Evolutionary conservation across 2,888 invertebrate species (phyloP), one percentile per base, ranked within the genome.

Genomic region (Tortricodes alternella): DNA sequence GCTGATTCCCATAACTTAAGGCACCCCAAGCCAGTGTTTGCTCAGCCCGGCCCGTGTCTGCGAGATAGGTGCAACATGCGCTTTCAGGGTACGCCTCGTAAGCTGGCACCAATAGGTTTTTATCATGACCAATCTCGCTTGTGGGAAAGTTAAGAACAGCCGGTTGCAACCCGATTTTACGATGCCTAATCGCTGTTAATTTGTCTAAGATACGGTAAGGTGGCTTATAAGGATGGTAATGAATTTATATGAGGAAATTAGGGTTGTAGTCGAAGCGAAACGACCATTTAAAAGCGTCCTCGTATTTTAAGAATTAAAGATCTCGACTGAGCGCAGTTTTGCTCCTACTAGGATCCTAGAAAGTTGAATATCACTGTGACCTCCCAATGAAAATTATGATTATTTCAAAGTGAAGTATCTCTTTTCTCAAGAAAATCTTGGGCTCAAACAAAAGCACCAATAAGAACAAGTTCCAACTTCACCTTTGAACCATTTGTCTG

Each of bases 31-130:
- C 58, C 66, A 73, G 76, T 87, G 82, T 89, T 89, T 88, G 87
- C 81, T 82, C 79, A 86, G 87, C 80, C 85, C 83, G 77, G 83
- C 76, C 83, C 81, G 84, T 81, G 85, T 86, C 83, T 72, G 74
- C 65, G 67, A 85, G 86, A 89, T 89, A 89, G 88, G 85, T 83
- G 80, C 82, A 80, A 89, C 89, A 89, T 84, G 85, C 87, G 84
- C 89, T 85, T 88, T 88, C 86, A 89, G 86, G 80, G 80, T 84
- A 78, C 81, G 72, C 73, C 81, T 74, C 71, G 76, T 71, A 82
- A 76, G 80, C 85, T 85, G 89, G 83, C 89, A 89, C 89, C 89
- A 88, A 89, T 87, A 87, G 76, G 78, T 85, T 88, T 88, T 89
- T 89, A 89, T 89, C 89, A 81, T 78, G 70, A 69, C 80, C 76